Evolutionary conservation across 2,888 invertebrate genomes (phyloP).

Genomic region (Rhagonycha fulva): DNA sequence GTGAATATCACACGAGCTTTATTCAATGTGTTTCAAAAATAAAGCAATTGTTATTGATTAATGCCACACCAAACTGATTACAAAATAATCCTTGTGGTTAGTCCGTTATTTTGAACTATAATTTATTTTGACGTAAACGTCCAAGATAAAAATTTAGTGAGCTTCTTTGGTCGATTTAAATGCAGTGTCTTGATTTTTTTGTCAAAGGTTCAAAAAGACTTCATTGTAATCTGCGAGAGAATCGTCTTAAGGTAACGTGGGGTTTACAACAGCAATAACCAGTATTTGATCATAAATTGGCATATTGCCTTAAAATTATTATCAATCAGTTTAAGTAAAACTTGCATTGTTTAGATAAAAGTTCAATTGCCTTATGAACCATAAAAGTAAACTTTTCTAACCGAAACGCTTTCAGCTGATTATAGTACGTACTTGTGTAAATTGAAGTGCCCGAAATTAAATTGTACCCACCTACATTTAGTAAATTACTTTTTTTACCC

Average conservation of each 20-base stretch:
- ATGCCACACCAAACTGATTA: not conserved
- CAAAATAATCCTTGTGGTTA: not conserved
- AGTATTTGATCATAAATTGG: not conserved
- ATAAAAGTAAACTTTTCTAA: not conserved
- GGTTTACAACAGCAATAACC: not conserved
- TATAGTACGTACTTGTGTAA: not conserved
- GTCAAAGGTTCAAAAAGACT: too few relatives aligned
- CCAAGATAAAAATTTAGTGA: not conserved
- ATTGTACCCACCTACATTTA: not conserved
- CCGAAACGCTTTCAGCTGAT: not conserved
- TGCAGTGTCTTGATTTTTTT: too few relatives aligned
- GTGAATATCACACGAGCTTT: not conserved
- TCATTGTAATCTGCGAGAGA: too few relatives aligned
- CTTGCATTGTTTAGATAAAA: not conserved
- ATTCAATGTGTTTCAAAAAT: not conserved
- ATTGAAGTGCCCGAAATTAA: not conserved
- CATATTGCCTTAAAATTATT: not conserved
- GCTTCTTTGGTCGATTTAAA: too few relatives aligned
- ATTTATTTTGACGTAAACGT: not conserved
- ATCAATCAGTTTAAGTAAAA: not conserved
- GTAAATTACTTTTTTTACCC: not conserved
- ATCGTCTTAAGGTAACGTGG: too few relatives aligned
- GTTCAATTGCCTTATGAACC: not conserved
- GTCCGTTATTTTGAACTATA: not conserved
- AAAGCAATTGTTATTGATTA: not conserved